Base-by-base conservation (phyloP, 2,797 vertebrate species). In the Lagocephalus sceleratus region DNA sequence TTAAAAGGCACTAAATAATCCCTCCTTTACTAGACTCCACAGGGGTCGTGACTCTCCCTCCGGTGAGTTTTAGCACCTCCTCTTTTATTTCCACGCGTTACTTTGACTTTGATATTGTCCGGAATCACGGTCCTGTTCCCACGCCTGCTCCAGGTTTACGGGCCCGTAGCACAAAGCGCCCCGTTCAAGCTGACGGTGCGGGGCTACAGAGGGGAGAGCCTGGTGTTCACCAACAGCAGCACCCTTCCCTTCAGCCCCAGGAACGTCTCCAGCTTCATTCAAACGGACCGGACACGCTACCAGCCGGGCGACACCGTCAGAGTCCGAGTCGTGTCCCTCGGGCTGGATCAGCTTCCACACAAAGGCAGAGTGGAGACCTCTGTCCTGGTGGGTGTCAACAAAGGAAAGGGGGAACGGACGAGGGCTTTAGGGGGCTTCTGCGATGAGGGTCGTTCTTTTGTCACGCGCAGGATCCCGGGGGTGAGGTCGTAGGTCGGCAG, bases 181-280 rank as follows among this genome's bases (percentile, higher is more conserved):
- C 57, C 23, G 3, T 6, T 85, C 5, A 75, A 54, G 19, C 23
- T 91, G 58, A 77, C 65, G 3, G 82, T 91, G 50, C 66, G 29
- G n/a, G 88, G 82, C 55, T 83, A 79, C 63, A 71, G 40, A 19
- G 66, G 51, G 1, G 41, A 67, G 16, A 9, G 5, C 7, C 48
- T 85, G n/a, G 16, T 90, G 49, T 91, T 90, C 68, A 63, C 78
- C 50, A 76, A 84, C 52, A 70, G 48, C 45, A 76, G 66, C 55
- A 60, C 42, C 19, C 38, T 90, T 46, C 8, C 10, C 23, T 70
- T 76, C 60, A 57, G 22, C 47, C 64, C 5, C 23, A 74, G 59
- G 25, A 85, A 65, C 0, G 66, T 88, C 44, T 74, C 71, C 51
- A 69, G 54, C 62, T 55, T 87, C 46, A 78, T 87, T 45, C 89